Conservation (phyloP, 2,113 vertebrate genomes). For the Varanus salvator region DNA sequence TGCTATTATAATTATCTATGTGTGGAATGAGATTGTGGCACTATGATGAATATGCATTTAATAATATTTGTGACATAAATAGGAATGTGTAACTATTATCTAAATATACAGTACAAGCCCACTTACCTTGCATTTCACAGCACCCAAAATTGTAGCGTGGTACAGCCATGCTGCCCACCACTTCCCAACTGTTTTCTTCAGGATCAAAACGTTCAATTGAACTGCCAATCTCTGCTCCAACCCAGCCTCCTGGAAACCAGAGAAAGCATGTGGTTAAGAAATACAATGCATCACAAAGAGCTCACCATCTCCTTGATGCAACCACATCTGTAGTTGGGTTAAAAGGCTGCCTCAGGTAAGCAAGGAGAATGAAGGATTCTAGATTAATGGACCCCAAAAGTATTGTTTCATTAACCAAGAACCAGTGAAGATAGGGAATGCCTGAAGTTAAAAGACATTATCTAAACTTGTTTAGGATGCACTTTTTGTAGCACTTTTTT, state of each 20-base stretch:
- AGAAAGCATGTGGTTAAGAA: constrained; percentile 4
- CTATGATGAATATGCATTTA: not conserved
- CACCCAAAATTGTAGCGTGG: constrained; percentile 96
- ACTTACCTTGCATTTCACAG: constrained; percentile 94
- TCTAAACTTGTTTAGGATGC: no score
- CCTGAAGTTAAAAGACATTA: no score
- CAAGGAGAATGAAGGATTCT: not conserved
- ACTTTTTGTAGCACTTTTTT: no score
- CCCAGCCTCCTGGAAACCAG: constrained; percentile 88
- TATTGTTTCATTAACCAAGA: no score
- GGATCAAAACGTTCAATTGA: constrained; percentile 97
- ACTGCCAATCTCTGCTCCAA: constrained; percentile 96
- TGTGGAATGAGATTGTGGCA: not conserved
- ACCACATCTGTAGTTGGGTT: not conserved
- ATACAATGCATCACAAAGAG: not conserved
- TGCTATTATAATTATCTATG: not conserved
- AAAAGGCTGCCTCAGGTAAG: not conserved
- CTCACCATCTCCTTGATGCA: not conserved
- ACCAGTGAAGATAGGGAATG: no score
- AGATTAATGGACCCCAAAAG: not conserved
- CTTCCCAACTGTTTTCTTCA: constrained; percentile 94
- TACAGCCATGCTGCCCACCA: constrained; percentile 91
- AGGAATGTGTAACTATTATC: not conserved
- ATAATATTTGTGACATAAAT: not conserved
- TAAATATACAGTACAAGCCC: not conserved